Base-by-base conservation (phyloP, 1,140 invertebrate species). In the Tetraneura akinire region DNA sequence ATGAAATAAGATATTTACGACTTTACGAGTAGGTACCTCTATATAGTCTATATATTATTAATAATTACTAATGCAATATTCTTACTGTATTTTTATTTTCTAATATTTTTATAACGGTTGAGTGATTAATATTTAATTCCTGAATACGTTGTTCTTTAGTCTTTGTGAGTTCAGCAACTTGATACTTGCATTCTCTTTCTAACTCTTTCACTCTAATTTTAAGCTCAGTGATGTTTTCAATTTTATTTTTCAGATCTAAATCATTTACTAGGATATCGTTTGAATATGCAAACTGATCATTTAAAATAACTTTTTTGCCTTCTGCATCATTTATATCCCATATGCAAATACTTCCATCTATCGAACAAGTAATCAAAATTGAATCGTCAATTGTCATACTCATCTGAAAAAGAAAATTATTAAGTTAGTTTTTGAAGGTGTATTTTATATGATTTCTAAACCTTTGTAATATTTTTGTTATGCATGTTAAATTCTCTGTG, bases 251-350 rank as follows among this genome's bases (percentile, higher is more conserved):
- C 42, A 84, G 73, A 13, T 83, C 83, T 13, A 85, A 86, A 81
- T 90, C 88, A 26, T 89, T 88, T 70, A 93, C 92, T 26, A 93
- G 84, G 23, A 93, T 90, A 84, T 88, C 88, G 18, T 80, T 42
- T 49, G 80, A 80, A 64, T 81, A 9, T 85, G 87, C 62, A 89
- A 88, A 26, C 88, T 85, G 81, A 88, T 87, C 83, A 96, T 94
- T 80, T 91, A 91, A 1, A 85, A 91, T 89, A 26, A 60, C 26
- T 4, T 60, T 57, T 60, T 81, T 82, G 1, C 90, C 91, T 83
- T 95, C 93, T n/a, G 90, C 88, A 83, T 92, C 91, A 1, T 89
- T 87, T 42, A 97, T 84, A 83, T 91, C 91, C 95, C 96, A 98
- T 80, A 97, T 88, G 78, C 93, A 92, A 18, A 97, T 88, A 0